These are phyloP conservation scores for Zaprionus bogoriensis DNA, from an alignment of 2,888 invertebrate genomes.

Conservation along the genomic window DNA sequence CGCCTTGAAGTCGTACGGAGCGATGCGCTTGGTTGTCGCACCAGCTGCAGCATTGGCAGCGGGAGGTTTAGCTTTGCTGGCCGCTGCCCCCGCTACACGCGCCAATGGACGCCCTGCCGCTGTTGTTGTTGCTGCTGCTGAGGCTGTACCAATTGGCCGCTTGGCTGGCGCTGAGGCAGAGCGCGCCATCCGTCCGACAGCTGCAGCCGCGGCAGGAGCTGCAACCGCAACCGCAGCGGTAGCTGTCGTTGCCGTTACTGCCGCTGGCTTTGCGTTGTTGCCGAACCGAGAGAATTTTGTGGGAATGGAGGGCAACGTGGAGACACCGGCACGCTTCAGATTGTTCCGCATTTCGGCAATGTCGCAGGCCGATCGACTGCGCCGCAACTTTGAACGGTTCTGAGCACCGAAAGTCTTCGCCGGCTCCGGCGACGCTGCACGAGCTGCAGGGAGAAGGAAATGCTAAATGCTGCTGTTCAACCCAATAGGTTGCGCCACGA, in stretches of 20 bases:
- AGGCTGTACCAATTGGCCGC: constrained; percentile 8
- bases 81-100: constrained; percentile 18
- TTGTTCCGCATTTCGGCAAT: constrained; percentile 55
- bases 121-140: not conserved
- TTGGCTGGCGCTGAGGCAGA: constrained; percentile 1
- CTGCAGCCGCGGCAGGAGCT: not conserved
- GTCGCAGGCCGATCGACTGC: constrained; percentile 80
- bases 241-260: not conserved
- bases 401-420: constrained; percentile 10
- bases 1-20: constrained; percentile 87
- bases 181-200: constrained; percentile 4
- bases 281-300: constrained; percentile 70
- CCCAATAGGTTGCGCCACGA: not conserved
- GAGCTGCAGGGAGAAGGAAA: constrained; percentile 59
- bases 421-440: constrained; percentile 76
- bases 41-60: not conserved
- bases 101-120: constrained; percentile 6
- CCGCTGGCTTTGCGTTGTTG: not conserved
- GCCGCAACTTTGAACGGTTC: constrained; percentile 66
- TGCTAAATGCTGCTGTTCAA: not conserved
- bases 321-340: constrained; percentile 73
- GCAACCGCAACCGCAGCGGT: constrained; percentile 4
- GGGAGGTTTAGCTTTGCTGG: constrained; percentile 21
- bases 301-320: constrained; percentile 75
- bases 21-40: constrained; percentile 83